Evolutionary conservation across 2,888 invertebrate genomes (phyloP).

Genomic region (Elegia similella): DNA sequence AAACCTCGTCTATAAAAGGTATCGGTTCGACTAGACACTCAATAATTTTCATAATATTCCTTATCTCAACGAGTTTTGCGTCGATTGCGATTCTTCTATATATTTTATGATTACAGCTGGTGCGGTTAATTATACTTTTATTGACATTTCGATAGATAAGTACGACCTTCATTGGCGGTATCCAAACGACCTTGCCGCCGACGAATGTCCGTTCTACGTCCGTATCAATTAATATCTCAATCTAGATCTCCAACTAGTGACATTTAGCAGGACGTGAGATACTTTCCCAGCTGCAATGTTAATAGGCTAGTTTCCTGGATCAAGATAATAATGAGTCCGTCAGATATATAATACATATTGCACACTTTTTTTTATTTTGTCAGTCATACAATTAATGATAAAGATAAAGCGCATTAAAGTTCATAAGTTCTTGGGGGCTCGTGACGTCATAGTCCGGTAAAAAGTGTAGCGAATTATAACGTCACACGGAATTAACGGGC

Average conservation of each 20-base stretch:
- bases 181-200: conserved; percentile 55
- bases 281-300: conserved; percentile 46
- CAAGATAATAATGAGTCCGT: too few relatives aligned
- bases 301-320: too few relatives aligned
- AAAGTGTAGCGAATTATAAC: too few relatives aligned
- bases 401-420: too few relatives aligned
- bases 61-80: not conserved
- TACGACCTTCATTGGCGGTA: conserved; percentile 55
- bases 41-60: conserved; percentile 5
- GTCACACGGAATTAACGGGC: too few relatives aligned
- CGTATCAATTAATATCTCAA: conserved; percentile 43
- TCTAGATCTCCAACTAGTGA: conserved; percentile 36
- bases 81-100: not conserved
- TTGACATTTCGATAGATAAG: conserved; percentile 31
- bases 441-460: too few relatives aligned
- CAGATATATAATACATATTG: too few relatives aligned
- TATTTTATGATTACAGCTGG: not conserved
- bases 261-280: conserved; percentile 39
- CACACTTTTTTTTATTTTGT: too few relatives aligned
- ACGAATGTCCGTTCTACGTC: conserved; percentile 55
- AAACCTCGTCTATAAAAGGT: conserved; percentile 3
- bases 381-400: too few relatives aligned
- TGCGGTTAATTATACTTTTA: not conserved
- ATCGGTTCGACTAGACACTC: not conserved
- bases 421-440: too few relatives aligned